A percentile compares a stretch with the other conserved stretches of the same genome.
These are phyloP conservation scores for Prosopocoilus inquinatus DNA, from an alignment of 2,888 invertebrate species.

Conservation along the genomic window DNA sequence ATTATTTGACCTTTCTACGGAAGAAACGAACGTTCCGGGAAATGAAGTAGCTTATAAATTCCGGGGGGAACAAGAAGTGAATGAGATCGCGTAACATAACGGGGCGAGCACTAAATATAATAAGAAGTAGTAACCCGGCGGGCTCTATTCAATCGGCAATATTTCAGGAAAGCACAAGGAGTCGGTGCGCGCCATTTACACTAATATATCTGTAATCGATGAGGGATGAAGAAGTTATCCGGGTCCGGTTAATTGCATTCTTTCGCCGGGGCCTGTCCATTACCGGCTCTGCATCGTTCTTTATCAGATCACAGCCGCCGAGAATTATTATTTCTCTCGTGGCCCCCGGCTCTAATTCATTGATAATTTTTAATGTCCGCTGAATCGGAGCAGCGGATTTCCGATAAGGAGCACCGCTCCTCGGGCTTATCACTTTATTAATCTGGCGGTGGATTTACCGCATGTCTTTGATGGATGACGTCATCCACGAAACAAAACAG, in stretches of 20 bases:
- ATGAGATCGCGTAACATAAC: too few species aligned
- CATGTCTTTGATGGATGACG: too few species aligned
- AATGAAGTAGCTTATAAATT: too few species aligned
- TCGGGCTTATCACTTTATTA: too few species aligned
- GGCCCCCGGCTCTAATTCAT: constrained; percentile 10
- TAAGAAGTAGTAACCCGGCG: constrained; percentile 37
- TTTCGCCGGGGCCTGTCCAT: constrained; percentile 31
- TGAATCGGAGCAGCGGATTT: constrained; percentile 1
- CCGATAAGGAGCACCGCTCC: not conserved
- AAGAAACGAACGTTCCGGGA: too few species aligned
- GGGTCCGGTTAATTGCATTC: constrained; percentile 44
- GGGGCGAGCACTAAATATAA: constrained; percentile 34
- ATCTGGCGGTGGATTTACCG: too few species aligned
- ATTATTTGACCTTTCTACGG: too few species aligned
- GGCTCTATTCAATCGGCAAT: constrained; percentile 43
- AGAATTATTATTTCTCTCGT: constrained; percentile 6
- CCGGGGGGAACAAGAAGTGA: too few species aligned
- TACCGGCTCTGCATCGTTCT: constrained; percentile 16
- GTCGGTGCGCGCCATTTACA: constrained; percentile 48
- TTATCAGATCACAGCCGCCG: constrained; percentile 6
- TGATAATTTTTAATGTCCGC: constrained; percentile 7
- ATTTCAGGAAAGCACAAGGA: constrained; percentile 43
- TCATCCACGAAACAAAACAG: too few species aligned
- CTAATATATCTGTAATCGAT: constrained; percentile 50
- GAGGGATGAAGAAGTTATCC: constrained; percentile 46